Base-by-base conservation (phyloP, 2,888 invertebrate species). In the Diadegma fenestrale region DNA sequence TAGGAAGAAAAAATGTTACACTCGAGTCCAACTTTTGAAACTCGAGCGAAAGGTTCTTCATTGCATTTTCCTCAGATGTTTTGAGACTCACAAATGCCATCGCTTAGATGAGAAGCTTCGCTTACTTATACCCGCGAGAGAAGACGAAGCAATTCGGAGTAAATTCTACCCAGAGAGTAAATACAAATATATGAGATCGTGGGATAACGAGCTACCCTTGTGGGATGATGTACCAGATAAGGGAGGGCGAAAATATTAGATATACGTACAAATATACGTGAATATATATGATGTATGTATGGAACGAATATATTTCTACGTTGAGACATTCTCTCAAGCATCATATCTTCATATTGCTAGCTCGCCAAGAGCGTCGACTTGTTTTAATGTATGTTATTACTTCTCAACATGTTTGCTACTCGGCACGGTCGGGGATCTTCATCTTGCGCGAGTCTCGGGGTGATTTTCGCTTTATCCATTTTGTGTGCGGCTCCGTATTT, bases 301-400 rank as follows among this genome's bases (percentile, higher is more conserved):
- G 26, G 26, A 61, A 8, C 6, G 26, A 54, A 43, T 26, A 72
- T 41, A 22, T n/a, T 26, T 33, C 45, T 41, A 58, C 5, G 26
- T 12, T 58, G 58, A 58, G 73, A 73, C 43, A 58, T 73, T 73
- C 43, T 61, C 61, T 58, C 41, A 73, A 61, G 43, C 61, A 45
- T 54, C 76, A 54, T 51, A 77, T 77, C 43, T 37, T 78, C 68
- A 54, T 33, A 58, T 43, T 68, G 30, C 77, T 58, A 2, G 66
- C 14, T 26, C 19, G 68, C 64, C 72, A 72, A 79, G 79, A 73
- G 77, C 69, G 81, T 61, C 75, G 77, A 85, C 87, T 89, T 87
- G 87, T 88, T 89, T 88, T 82, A 84, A 86, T 72, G 84, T 86
- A 88, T 86, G 83, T 85, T 84, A 78, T 78, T 86, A 87, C 72